Base-by-base conservation (phyloP, 2,888 invertebrate species). In the Latrodectus hesperus region DNA sequence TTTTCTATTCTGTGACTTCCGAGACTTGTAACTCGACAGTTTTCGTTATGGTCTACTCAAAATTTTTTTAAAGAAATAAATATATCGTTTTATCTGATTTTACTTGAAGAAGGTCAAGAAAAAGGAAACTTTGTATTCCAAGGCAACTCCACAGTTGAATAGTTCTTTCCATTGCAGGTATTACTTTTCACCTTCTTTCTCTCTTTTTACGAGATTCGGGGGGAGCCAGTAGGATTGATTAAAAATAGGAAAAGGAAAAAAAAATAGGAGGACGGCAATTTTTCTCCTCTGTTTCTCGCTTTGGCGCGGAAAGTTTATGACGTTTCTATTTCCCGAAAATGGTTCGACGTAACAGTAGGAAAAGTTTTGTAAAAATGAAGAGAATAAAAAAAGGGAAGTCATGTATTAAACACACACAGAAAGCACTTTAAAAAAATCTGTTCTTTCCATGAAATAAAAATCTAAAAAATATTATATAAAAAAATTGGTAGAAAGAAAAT, bases 141-240 rank as follows among this genome's bases (percentile, higher is more conserved):
- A 53, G 68, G 49, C 12, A 77, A 65, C 76, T 65, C 73, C 51
- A 71, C 64, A 55, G 71, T 22, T 71, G 60, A 79, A 79, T 55
- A 79, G 55, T 79, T 60, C 55, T 71, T 60, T 64, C 55, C 38
- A 60, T 52, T 75, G 49, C 53, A 75, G 60, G 74, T 83, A 83
- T 70, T 83, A 60, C 60, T 83, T 79, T 79, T 49, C 79, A 79
- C 79, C 60, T 79, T 76, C 55, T 74, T 52, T 38, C 73, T 82
- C 74, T 55, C 75, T 83, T 77, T 68, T 67, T 52, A 11, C 26
- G 74, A 14, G 12, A 55, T 53, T 17, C 22, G 14, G 14, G 26
- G 73, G 52, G 55, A 64, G 51, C 72, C 51, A 67, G 67, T n/a
- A 73, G 52, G 74, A 81, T 53, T 78, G 73, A 73, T 81, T 81